Evolutionary conservation across 2,113 vertebrate genomes (phyloP).

Genomic region (Clarias magur): DNA sequence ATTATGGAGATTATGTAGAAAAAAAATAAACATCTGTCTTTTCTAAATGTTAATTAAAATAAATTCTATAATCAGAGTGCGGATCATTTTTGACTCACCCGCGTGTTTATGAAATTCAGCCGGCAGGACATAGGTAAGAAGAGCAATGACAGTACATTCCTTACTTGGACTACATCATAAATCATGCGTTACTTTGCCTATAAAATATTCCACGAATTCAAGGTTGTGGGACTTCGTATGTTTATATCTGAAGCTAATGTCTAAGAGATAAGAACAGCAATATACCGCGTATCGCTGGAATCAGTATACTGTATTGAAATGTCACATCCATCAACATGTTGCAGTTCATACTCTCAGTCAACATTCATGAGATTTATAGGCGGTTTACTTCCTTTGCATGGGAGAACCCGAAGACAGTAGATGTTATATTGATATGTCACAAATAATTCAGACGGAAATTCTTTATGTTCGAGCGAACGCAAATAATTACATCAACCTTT

Average conservation of each 20-base stretch:
- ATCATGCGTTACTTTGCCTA: neutral
- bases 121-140: neutral
- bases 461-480: neutral
- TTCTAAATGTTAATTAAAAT: too few relatives aligned
- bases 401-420: neutral
- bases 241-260: neutral
- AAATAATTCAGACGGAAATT: neutral
- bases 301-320: conserved; percentile 6
- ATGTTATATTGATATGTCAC: neutral
- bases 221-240: neutral
- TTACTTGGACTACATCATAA: neutral
- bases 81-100: too few relatives aligned
- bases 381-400: neutral
- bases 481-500: neutral
- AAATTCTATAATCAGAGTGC: too few relatives aligned
- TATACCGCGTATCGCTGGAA: neutral
- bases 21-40: too few relatives aligned
- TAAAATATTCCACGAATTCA: neutral
- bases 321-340: conserved; percentile 3
- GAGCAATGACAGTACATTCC: neutral
- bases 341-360: neutral
- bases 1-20: too few relatives aligned
- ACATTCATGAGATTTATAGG: conserved; percentile 8
- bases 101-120: neutral
- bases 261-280: conserved; percentile 4